Evolutionary conservation across 2,888 invertebrate genomes (phyloP).

Genomic region (Nomada fucata): DNA sequence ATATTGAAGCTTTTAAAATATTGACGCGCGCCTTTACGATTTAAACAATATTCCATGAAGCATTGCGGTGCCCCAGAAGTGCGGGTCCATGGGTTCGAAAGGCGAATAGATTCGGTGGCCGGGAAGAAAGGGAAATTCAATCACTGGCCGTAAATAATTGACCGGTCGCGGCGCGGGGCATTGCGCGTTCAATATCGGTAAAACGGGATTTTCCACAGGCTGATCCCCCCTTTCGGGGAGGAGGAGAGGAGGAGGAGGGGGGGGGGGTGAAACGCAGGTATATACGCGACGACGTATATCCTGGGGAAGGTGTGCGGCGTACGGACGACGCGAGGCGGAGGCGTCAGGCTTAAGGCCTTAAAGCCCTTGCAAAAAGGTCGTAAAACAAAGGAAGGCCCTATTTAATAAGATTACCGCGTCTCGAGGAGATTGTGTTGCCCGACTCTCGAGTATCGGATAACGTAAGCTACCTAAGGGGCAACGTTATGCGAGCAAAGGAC

Average conservation of each 20-base stretch:
- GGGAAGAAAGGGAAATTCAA: conserved; percentile 47
- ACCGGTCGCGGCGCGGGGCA: conserved; percentile 41
- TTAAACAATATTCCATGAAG: not conserved
- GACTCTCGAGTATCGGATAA: conserved; percentile 77
- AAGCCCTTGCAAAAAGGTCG: conserved; percentile 76
- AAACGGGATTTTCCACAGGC: conserved; percentile 68
- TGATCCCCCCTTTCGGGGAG: conserved; percentile 51
- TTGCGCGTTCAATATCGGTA: conserved; percentile 66
- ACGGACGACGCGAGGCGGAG: conserved; percentile 61
- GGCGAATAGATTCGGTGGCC: not conserved
- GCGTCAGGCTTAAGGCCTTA: conserved; percentile 75
- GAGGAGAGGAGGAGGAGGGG: too few species aligned
- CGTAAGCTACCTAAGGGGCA: conserved; percentile 73
- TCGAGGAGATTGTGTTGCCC: conserved; percentile 77
- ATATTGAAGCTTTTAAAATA: not conserved
- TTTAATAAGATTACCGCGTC: conserved; percentile 80
- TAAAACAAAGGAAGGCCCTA: conserved; percentile 78
- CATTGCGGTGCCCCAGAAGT: not conserved
- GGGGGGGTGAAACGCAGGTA: conserved; percentile 60
- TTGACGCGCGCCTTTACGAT: too few species aligned
- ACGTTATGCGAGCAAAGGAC: conserved; percentile 48
- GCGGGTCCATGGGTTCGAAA: not conserved
- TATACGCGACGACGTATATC: conserved; percentile 64
- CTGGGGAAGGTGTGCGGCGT: conserved; percentile 50
- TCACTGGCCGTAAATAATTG: conserved; percentile 68